These are phyloP conservation scores for Hemitrygon akajei DNA, from an alignment of 2,797 vertebrate genomes.

Conservation along the genomic window DNA sequence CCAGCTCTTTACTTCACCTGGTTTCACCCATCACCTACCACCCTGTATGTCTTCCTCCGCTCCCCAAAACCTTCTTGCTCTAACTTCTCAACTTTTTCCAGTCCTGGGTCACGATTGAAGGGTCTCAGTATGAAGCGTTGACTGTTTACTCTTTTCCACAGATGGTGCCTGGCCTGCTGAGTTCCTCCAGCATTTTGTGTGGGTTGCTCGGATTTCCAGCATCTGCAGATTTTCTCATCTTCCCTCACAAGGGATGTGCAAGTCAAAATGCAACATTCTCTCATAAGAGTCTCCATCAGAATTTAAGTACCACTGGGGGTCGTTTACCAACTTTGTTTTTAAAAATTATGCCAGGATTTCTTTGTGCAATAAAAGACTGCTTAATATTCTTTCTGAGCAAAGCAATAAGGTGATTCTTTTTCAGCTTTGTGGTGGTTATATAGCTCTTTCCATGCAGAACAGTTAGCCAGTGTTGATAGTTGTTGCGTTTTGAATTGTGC, in stretches of 20 bases:
- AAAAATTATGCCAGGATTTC: background rate
- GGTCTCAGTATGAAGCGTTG: too few species aligned
- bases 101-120: too few species aligned
- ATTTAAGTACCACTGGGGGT: background rate
- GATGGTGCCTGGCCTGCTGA: too few species aligned
- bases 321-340: background rate
- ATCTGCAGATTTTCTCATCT: too few species aligned
- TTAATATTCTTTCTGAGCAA: background rate
- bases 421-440: background rate
- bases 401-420: background rate
- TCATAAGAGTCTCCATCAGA: background rate
- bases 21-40: too few species aligned
- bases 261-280: background rate
- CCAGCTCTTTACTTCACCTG: too few species aligned
- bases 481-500: background rate
- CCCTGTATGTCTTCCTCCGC: too few species aligned
- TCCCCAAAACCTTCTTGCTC: too few species aligned
- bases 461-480: background rate
- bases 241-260: background rate
- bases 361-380: background rate
- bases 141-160: too few species aligned
- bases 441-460: background rate
- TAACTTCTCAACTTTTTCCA: too few species aligned
- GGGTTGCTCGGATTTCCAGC: too few species aligned
- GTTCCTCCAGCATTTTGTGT: too few species aligned